These are phyloP conservation scores for Rhinolophus ferrumequinum DNA, from an alignment of 2,113 vertebrate species.

Conservation along the genomic window DNA sequence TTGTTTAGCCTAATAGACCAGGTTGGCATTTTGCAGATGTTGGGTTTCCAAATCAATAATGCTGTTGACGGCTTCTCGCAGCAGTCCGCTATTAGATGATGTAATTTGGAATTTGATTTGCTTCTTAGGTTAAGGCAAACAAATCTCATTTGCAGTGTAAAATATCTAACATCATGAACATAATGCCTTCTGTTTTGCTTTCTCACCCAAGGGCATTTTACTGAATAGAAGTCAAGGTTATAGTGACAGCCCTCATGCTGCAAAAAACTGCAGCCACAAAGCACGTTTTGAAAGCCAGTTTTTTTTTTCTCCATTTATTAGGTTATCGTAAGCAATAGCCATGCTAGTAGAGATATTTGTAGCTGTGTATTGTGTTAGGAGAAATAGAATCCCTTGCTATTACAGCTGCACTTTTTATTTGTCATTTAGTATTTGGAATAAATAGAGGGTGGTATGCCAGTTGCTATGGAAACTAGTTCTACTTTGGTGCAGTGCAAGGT, in stretches of 20 bases:
- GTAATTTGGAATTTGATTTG: slow-evolving; percentile 73
- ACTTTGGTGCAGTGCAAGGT: slow-evolving; percentile 43
- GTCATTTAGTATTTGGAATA: slow-evolving; percentile 75
- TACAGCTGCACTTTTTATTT: slow-evolving; percentile 75
- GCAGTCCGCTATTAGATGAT: slow-evolving; percentile 66
- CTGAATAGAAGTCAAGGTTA: slow-evolving; percentile 78
- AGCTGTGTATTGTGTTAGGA: slow-evolving; percentile 52
- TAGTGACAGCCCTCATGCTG: neutral
- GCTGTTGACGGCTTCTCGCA: slow-evolving; percentile 1
- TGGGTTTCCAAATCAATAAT: slow-evolving; percentile 75
- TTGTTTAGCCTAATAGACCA: slow-evolving; percentile 63
- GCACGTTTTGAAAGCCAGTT: neutral
- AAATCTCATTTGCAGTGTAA: slow-evolving; percentile 74
- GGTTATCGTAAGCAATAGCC: neutral
- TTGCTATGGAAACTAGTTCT: slow-evolving; percentile 77
- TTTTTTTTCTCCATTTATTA: neutral
- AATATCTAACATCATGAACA: slow-evolving; percentile 61
- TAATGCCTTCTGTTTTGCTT: slow-evolving; percentile 67
- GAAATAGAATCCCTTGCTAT: slow-evolving; percentile 49
- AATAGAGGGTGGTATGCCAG: slow-evolving; percentile 75
- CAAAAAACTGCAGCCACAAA: neutral
- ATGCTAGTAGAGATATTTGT: neutral
- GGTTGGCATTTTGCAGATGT: slow-evolving; percentile 74
- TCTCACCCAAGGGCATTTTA: slow-evolving; percentile 73
- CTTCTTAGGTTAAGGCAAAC: slow-evolving; percentile 67